Evolutionary conservation across 2,113 vertebrate genomes (phyloP).

Genomic region (Hypomesus transpacificus): DNA sequence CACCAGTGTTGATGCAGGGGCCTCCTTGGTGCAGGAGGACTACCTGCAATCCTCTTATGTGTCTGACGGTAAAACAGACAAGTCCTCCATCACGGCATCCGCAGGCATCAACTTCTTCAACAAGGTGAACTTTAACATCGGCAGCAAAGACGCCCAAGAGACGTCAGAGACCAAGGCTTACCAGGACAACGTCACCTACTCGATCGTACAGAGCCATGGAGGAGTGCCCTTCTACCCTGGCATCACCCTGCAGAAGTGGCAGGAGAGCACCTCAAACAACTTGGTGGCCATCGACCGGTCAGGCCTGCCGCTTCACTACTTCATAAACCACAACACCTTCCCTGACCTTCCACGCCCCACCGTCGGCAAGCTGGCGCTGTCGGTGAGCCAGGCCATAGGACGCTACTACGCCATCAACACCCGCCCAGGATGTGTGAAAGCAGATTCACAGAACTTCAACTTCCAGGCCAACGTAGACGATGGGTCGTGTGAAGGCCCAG

Average conservation of each 20-base stretch:
- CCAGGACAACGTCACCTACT: conserved; percentile 78
- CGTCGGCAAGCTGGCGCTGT: conserved; percentile 68
- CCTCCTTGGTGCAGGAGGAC: conserved; percentile 82
- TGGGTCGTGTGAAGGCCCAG: conserved; percentile 72
- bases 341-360: conserved; percentile 78
- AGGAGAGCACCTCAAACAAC: conserved; percentile 81
- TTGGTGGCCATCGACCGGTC: conserved; percentile 84
- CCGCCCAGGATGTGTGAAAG: conserved; percentile 77
- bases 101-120: conserved; percentile 75
- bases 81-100: conserved; percentile 49
- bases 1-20: conserved; percentile 76
- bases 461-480: conserved; percentile 87
- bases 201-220: conserved; percentile 78
- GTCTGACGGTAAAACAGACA: conserved; percentile 55
- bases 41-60: conserved; percentile 76
- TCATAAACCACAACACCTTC: conserved; percentile 72
- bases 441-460: conserved; percentile 80
- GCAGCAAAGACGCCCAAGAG: conserved; percentile 9
- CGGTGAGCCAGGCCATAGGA: conserved; percentile 66
- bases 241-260: conserved; percentile 87
- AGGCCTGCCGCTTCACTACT: conserved; percentile 79
- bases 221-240: conserved; percentile 85
- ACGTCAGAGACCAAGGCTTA: conserved; percentile 67
- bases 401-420: conserved; percentile 85
- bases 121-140: conserved; percentile 59